phyloP scores from a whole-genome alignment of 2,888 invertebrate species.

The Oscheius sp. region DNA sequence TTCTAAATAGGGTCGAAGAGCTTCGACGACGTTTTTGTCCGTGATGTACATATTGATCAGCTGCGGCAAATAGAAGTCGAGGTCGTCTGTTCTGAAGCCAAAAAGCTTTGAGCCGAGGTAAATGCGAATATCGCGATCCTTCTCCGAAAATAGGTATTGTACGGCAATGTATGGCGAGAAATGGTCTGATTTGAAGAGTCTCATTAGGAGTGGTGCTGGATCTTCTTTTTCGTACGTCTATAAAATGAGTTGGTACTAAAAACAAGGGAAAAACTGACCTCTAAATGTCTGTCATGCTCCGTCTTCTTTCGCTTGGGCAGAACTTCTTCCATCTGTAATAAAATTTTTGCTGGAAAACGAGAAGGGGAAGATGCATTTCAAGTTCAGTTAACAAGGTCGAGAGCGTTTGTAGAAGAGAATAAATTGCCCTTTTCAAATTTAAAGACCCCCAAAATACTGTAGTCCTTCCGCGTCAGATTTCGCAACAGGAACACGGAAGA shows the following conservation, averaged over 20 bases:
- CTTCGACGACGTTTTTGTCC: conserved; percentile 96
- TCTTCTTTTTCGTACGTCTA: conserved; percentile 40
- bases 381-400: too few relatives aligned
- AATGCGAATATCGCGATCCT: conserved; percentile 95
- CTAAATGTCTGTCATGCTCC: too few relatives aligned
- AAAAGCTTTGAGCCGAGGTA: conserved; percentile 98
- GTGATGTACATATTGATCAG: conserved; percentile 98
- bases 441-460: too few relatives aligned
- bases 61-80: conserved; percentile 97
- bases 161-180: conserved; percentile 99
- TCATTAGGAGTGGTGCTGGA: conserved; percentile 79
- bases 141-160: conserved; percentile 95
- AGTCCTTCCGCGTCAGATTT: too few relatives aligned
- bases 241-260: not conserved
- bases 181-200: conserved; percentile 95
- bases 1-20: conserved; percentile 85
- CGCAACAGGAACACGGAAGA: too few relatives aligned
- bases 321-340: too few relatives aligned
- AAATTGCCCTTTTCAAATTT: too few relatives aligned
- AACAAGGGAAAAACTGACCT: too few relatives aligned
- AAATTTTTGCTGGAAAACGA: too few relatives aligned
- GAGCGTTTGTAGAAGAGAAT: too few relatives aligned
- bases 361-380: too few relatives aligned
- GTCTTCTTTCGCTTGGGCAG: too few relatives aligned
- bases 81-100: conserved; percentile 89